A percentile compares a stretch with the other conserved stretches of the same genome.
These are phyloP conservation scores for Latrodectus hesperus DNA, from an alignment of 2,888 invertebrate genomes.

Conservation along the genomic window DNA sequence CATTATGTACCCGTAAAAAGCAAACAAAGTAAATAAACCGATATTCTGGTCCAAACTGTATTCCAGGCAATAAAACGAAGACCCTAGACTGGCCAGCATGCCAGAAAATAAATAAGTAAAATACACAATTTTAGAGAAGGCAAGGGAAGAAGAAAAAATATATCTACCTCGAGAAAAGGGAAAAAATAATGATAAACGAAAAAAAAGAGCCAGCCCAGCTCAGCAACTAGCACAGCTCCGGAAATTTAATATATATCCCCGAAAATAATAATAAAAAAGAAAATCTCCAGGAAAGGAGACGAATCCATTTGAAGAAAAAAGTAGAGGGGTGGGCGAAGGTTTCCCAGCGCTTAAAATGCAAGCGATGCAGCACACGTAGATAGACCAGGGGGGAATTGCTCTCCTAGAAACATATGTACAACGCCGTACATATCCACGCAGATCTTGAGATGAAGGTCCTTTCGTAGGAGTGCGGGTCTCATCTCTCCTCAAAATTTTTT, in stretches of 20 bases:
- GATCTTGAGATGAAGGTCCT: constrained; percentile 51
- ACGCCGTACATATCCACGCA: constrained; percentile 64
- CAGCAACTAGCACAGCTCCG: constrained; percentile 67
- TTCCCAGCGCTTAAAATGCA: constrained; percentile 66
- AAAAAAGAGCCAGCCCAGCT: constrained; percentile 24
- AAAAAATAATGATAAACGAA: not conserved
- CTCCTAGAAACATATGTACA: constrained; percentile 50
- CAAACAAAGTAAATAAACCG: constrained; percentile 54
- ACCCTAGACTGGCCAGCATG: constrained; percentile 13
- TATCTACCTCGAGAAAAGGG: constrained; percentile 21
- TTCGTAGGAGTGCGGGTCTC: constrained; percentile 35
- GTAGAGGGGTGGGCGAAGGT: constrained; percentile 32
- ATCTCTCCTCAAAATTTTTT: constrained; percentile 7
- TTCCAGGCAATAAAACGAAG: constrained; percentile 53
- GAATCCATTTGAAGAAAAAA: constrained; percentile 55
- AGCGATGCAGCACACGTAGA: constrained; percentile 65
- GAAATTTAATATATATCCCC: constrained; percentile 68
- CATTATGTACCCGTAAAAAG: constrained; percentile 8
- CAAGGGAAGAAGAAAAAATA: not conserved
- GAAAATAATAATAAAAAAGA: constrained; percentile 42
- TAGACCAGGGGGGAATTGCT: constrained; percentile 52
- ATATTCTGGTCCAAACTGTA: constrained; percentile 41
- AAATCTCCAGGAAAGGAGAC: constrained; percentile 38
- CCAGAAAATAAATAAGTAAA: constrained; percentile 43
- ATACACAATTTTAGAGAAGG: constrained; percentile 47